These are phyloP conservation scores for Ectobius pallidus DNA, from an alignment of 2,888 invertebrate species.

Conservation along the genomic window DNA sequence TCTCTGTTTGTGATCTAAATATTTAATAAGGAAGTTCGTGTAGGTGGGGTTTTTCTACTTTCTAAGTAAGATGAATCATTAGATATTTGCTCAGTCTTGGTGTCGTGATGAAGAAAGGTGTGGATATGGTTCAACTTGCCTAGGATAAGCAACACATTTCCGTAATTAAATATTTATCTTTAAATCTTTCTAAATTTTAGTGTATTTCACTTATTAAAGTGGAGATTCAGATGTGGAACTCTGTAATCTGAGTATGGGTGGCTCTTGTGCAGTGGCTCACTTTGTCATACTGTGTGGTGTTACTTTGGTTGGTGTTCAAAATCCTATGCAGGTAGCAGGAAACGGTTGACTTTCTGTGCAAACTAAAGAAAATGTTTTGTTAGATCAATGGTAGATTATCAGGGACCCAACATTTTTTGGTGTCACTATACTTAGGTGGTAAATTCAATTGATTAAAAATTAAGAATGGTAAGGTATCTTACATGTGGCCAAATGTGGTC, in stretches of 20 bases:
- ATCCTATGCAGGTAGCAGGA: conserved; percentile 16
- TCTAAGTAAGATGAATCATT: conserved; percentile 2
- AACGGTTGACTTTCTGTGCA: conserved; percentile 25
- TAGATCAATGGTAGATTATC: too few relatives aligned
- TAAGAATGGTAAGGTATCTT: too few relatives aligned
- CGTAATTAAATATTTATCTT: not conserved
- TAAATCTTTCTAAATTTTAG: not conserved
- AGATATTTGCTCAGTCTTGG: not conserved
- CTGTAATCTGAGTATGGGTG: not conserved
- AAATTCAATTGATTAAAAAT: too few relatives aligned
- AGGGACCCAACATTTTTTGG: too few relatives aligned
- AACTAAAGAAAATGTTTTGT: too few relatives aligned
- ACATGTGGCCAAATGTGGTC: too few relatives aligned
- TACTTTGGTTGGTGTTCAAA: conserved; percentile 22
- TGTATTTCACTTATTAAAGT: not conserved
- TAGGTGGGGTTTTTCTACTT: too few relatives aligned
- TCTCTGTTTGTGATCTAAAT: not conserved
- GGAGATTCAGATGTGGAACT: not conserved
- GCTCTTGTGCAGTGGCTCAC: not conserved
- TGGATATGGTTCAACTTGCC: not conserved
- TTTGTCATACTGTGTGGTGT: not conserved
- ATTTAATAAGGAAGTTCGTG: not conserved
- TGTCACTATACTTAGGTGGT: too few relatives aligned
- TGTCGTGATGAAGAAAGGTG: not conserved
- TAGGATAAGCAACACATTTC: too few relatives aligned